A percentile compares a stretch with the other conserved stretches of the same genome.
Conservation (phyloP, 2,113 vertebrate species). For the Phalacrocorax pelagicus region DNA sequence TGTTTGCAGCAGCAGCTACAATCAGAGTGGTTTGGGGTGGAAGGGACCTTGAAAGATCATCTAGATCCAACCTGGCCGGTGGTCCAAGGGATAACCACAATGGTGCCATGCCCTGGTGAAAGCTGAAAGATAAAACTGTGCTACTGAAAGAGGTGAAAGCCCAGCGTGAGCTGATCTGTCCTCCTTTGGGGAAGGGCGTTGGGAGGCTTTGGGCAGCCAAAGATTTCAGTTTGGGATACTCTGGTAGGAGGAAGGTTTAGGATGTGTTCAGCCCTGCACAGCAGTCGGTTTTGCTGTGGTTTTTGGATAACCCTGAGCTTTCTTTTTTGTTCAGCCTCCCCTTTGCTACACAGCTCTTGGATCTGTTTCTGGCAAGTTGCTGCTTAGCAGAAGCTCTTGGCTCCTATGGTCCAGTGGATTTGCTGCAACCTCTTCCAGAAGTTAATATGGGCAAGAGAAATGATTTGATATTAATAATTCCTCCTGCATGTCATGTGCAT, state of each 20-base stretch:
- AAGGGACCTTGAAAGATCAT: background rate
- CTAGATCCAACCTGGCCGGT: fast-evolving
- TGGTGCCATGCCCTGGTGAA: fast-evolving
- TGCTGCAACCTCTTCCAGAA: background rate
- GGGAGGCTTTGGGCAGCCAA: background rate
- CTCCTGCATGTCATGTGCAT: background rate
- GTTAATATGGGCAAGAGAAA: background rate
- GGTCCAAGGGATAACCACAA: background rate
- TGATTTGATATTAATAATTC: background rate
- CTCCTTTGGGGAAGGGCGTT: background rate
- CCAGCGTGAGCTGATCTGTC: fast-evolving
- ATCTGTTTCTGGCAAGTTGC: background rate
- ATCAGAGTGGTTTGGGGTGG: fast-evolving
- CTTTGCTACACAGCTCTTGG: fast-evolving
- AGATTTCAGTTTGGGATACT: fast-evolving
- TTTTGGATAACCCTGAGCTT: background rate
- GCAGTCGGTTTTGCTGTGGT: background rate
- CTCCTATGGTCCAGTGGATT: background rate
- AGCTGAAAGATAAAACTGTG: background rate
- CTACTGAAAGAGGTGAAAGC: background rate
- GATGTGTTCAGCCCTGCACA: fast-evolving
- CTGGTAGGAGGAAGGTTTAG: fast-evolving
- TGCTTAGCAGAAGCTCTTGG: background rate
- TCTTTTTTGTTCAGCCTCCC: background rate
- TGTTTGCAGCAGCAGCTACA: background rate